Percentiles rank a stretch among this genome's conserved stretches.
Evolutionary conservation across 2,888 invertebrate species (phyloP).

Genomic region (Mechanitis mazaeus): DNA sequence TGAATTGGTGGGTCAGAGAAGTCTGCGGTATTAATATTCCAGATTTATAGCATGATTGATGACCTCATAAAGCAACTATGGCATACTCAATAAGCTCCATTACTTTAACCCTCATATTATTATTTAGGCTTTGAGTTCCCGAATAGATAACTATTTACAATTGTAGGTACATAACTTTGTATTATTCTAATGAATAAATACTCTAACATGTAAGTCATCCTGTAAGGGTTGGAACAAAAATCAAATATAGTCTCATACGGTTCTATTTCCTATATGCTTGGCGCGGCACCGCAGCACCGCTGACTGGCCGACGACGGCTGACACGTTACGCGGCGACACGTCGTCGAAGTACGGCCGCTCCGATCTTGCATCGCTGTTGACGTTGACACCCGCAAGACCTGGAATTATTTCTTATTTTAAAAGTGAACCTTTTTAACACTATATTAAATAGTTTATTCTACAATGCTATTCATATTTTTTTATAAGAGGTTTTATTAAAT

Average conservation of each 20-base stretch:
- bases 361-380: slow-evolving; percentile 55
- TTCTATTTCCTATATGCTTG: slow-evolving; percentile 90
- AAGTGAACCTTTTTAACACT: too few species aligned
- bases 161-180: background rate
- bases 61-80: slow-evolving; percentile 24
- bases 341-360: slow-evolving; percentile 91
- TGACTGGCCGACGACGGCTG: slow-evolving; percentile 89
- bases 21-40: slow-evolving; percentile 20
- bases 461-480: too few species aligned
- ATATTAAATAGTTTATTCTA: too few species aligned
- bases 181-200: background rate
- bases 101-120: background rate
- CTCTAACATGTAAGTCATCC: too few species aligned
- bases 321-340: slow-evolving; percentile 87
- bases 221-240: too few species aligned
- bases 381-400: slow-evolving; percentile 44
- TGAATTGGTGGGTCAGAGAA: background rate
- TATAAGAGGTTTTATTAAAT: too few species aligned
- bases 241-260: slow-evolving; percentile 75
- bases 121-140: background rate
- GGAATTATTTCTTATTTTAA: slow-evolving; percentile 44
- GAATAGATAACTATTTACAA: background rate
- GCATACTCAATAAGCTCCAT: slow-evolving; percentile 2
- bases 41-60: slow-evolving; percentile 28
- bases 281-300: slow-evolving; percentile 88